These are phyloP conservation scores for Periphyllus acericola DNA, from an alignment of 2,888 invertebrate species.

Conservation along the genomic window DNA sequence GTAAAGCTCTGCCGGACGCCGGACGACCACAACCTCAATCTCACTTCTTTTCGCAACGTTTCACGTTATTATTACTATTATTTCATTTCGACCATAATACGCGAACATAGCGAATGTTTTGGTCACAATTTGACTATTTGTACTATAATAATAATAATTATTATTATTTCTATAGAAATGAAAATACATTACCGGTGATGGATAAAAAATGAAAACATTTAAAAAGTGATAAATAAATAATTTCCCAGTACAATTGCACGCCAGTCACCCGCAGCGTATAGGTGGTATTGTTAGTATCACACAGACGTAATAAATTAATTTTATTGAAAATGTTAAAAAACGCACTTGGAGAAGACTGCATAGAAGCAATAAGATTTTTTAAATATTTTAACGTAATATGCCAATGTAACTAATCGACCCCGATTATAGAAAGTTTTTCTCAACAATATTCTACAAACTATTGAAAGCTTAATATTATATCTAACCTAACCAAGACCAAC, in stretches of 20 bases:
- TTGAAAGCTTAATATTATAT: too few relatives aligned
- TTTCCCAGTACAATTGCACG: slow-evolving; percentile 14
- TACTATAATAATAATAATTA: not conserved
- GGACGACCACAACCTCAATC: not conserved
- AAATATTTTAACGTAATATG: too few relatives aligned
- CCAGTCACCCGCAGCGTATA: slow-evolving; percentile 52
- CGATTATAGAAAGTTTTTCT: too few relatives aligned
- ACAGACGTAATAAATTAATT: too few relatives aligned
- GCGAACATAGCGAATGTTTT: not conserved
- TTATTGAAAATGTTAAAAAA: too few relatives aligned
- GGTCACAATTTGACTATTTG: not conserved
- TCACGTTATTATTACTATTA: not conserved
- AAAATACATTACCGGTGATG: not conserved
- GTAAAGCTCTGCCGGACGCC: not conserved
- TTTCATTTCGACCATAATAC: not conserved
- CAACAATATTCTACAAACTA: too few relatives aligned
- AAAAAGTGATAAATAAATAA: slow-evolving; percentile 2
- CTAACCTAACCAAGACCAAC: too few relatives aligned
- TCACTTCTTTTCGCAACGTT: not conserved
- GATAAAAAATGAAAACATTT: not conserved
- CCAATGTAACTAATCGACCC: too few relatives aligned
- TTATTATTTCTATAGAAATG: too few relatives aligned
- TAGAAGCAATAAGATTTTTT: too few relatives aligned
- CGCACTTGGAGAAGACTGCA: too few relatives aligned
- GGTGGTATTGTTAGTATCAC: not conserved